Conservation (phyloP, 2,888 invertebrate species). For the Watsonalla cultraria region DNA sequence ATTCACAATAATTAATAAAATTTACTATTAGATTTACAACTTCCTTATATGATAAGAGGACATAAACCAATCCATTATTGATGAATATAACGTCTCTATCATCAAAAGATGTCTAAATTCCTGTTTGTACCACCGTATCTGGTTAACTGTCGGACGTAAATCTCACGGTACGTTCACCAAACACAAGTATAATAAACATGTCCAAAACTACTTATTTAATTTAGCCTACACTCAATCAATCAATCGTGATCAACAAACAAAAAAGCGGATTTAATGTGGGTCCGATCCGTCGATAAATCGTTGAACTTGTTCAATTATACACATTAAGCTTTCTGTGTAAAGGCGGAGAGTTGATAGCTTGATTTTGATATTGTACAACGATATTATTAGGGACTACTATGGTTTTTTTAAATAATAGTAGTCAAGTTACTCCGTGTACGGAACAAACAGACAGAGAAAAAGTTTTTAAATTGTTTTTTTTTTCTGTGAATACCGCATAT, state of each 20-base stretch:
- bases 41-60: neutral
- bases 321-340: neutral
- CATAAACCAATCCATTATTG: neutral
- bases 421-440: no score
- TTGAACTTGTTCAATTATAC: neutral
- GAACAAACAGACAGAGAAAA: no score
- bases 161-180: constrained; percentile 42
- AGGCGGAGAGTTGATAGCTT: neutral
- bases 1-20: neutral
- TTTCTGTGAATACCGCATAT: no score
- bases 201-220: constrained; percentile 30
- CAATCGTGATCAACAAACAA: constrained; percentile 31
- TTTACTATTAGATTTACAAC: neutral
- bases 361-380: no score
- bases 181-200: constrained; percentile 47
- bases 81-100: neutral
- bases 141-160: constrained; percentile 30
- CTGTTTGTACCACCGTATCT: neutral
- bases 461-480: no score
- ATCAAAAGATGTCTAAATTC: neutral
- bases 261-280: constrained; percentile 5
- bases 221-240: constrained; percentile 28
- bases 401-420: no score
- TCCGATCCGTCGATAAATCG: neutral
- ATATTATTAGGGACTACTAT: no score